Conservation (phyloP, 2,113 vertebrate genomes). For the Oryzias woworae region DNA sequence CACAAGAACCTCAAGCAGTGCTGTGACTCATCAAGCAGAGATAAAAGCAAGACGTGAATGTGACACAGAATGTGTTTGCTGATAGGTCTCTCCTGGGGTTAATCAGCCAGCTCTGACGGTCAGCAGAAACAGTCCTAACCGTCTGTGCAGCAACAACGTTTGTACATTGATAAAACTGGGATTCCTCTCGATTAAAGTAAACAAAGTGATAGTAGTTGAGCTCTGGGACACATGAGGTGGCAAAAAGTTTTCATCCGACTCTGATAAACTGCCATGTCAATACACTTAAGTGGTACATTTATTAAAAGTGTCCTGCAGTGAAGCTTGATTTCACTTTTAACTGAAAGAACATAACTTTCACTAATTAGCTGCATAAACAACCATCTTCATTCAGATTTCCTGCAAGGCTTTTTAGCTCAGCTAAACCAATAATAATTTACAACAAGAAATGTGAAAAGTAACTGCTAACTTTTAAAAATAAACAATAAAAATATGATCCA, state of each 20-base stretch:
- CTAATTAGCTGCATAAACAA: too few relatives aligned
- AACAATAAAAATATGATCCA: too few relatives aligned
- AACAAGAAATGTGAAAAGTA: too few relatives aligned
- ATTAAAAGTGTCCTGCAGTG: too few relatives aligned
- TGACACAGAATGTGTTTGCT: slow-evolving; percentile 8
- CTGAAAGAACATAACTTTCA: too few relatives aligned
- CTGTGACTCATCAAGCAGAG: neutral
- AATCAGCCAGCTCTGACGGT: slow-evolving; percentile 24
- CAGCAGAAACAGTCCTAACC: slow-evolving; percentile 38
- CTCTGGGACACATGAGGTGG: slow-evolving; percentile 1
- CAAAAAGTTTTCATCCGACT: slow-evolving; percentile 4
- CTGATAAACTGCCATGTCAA: neutral
- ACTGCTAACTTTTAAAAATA: too few relatives aligned
- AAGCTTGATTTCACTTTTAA: too few relatives aligned
- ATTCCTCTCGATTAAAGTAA: slow-evolving; percentile 24
- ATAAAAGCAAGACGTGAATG: slow-evolving; percentile 27
- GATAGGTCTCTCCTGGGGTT: slow-evolving; percentile 21
- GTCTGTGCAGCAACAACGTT: slow-evolving; percentile 15
- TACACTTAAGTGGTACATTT: neutral
- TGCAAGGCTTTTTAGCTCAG: too few relatives aligned
- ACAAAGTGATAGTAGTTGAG: slow-evolving; percentile 9
- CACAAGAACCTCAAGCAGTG: slow-evolving; percentile 22
- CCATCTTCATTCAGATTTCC: too few relatives aligned
- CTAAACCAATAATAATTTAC: too few relatives aligned
- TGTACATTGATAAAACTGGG: slow-evolving; percentile 34